phyloP scores from a whole-genome alignment of 2,888 invertebrate species.

The Cylindroiulus punctatus region DNA sequence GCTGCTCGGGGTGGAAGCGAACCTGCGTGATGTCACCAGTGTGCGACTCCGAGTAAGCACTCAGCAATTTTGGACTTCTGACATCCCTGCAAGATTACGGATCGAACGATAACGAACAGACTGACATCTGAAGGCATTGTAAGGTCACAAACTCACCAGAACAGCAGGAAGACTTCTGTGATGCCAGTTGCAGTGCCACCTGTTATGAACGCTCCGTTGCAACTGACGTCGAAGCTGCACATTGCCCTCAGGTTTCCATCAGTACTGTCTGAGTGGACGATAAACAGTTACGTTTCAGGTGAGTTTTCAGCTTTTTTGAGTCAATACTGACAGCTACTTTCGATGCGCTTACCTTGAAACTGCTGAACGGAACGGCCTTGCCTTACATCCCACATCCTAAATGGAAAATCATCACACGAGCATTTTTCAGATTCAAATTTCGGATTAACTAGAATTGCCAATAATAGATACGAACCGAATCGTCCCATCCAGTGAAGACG shows the following conservation, averaged over 20 bases:
- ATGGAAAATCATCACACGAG: not conserved
- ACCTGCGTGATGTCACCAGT: constrained; percentile 67
- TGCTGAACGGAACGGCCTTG: not conserved
- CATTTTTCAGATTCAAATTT: not conserved
- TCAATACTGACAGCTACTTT: not conserved
- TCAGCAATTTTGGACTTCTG: constrained; percentile 57
- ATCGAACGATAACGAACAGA: not conserved
- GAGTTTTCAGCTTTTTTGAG: not conserved
- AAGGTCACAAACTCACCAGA: constrained; percentile 55
- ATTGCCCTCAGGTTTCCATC: constrained; percentile 57
- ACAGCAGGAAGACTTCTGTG: constrained; percentile 59
- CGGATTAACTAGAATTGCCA: not conserved
- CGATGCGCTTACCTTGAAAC: constrained; percentile 11
- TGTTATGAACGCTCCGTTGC: constrained; percentile 57
- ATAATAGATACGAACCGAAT: not conserved
- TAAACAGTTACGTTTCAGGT: not conserved
- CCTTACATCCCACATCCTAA: constrained; percentile 51
- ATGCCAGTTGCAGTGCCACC: constrained; percentile 60
- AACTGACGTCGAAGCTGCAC: constrained; percentile 59
- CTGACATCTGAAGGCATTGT: not conserved
- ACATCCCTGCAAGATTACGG: constrained; percentile 17
- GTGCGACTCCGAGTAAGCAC: constrained; percentile 60
- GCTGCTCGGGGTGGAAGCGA: constrained; percentile 76
- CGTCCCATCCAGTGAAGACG: constrained; percentile 54
- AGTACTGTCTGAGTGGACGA: constrained; percentile 31